Percentiles rank a stretch among this genome's conserved stretches.
Evolutionary conservation across 2,888 invertebrate species (phyloP).

Genomic region (Odontothrips loti): DNA sequence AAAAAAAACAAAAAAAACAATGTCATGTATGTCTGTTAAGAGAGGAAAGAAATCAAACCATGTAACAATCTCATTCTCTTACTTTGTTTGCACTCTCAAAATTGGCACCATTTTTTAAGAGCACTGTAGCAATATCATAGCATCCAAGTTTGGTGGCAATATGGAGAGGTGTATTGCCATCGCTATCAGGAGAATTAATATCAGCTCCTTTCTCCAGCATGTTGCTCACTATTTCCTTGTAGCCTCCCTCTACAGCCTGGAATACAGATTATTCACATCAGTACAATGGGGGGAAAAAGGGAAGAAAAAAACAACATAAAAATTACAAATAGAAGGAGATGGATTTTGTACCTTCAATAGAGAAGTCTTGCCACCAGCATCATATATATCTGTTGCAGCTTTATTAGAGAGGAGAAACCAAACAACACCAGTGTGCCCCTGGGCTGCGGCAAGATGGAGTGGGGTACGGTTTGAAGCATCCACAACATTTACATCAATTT

Average conservation of each 20-base stretch:
- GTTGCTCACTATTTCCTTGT: slow-evolving; percentile 41
- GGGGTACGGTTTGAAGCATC: slow-evolving; percentile 42
- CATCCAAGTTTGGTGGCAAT: slow-evolving; percentile 41
- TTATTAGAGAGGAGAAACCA: slow-evolving; percentile 43
- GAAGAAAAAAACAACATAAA: background rate
- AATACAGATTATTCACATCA: slow-evolving; percentile 31
- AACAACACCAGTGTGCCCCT: slow-evolving; percentile 43
- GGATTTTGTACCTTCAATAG: slow-evolving; percentile 42
- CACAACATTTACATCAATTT: slow-evolving; percentile 41
- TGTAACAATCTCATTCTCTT: slow-evolving; percentile 30
- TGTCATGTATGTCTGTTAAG: background rate
- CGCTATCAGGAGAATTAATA: slow-evolving; percentile 39
- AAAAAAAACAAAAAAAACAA: slow-evolving; percentile 18
- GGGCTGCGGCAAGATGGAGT: slow-evolving; percentile 43
- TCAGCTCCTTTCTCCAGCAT: slow-evolving; percentile 42
- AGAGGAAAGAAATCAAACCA: background rate
- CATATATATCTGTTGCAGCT: slow-evolving; percentile 41
- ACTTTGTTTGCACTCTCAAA: slow-evolving; percentile 42
- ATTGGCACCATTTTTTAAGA: slow-evolving; percentile 43
- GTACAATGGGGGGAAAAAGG: background rate
- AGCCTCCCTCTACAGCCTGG: slow-evolving; percentile 43
- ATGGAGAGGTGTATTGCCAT: slow-evolving; percentile 42
- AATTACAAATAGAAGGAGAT: background rate
- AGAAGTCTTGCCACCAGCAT: slow-evolving; percentile 43
- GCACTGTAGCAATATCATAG: slow-evolving; percentile 42